Evolutionary conservation across 2,113 vertebrate species (phyloP).

Genomic region (Dasyornis broadbenti): DNA sequence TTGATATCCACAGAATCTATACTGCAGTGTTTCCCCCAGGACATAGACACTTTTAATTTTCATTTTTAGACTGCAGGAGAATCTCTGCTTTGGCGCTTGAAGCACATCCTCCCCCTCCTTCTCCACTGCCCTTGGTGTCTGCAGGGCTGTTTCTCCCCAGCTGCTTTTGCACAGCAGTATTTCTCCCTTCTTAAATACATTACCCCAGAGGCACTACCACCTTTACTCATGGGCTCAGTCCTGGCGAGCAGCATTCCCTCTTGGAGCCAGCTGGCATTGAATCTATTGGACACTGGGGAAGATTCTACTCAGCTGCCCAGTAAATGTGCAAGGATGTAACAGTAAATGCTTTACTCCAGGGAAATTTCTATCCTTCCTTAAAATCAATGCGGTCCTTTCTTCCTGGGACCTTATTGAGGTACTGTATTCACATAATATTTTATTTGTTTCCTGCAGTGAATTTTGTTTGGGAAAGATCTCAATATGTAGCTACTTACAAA

Average conservation of each 20-base stretch:
- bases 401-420: neutral
- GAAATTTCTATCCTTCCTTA: neutral
- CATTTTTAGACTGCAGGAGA: neutral
- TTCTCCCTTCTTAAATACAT: neutral
- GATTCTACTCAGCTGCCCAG: neutral
- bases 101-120: fast-evolving
- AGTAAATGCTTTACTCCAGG: neutral
- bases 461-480: neutral
- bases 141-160: neutral
- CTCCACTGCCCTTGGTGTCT: neutral
- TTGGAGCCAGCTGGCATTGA: neutral
- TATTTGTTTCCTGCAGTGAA: neutral
- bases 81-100: neutral
- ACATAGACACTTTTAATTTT: neutral
- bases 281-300: neutral
- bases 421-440: neutral
- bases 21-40: neutral
- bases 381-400: neutral
- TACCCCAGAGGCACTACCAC: neutral
- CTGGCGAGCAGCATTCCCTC: neutral
- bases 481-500: neutral
- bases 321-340: neutral
- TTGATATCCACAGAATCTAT: neutral
- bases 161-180: neutral
- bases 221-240: neutral